Percentiles rank a stretch among this genome's conserved stretches.
Conservation (phyloP, 37 sponge, comb jelly and placozoan species). For the Agelas oroides region DNA sequence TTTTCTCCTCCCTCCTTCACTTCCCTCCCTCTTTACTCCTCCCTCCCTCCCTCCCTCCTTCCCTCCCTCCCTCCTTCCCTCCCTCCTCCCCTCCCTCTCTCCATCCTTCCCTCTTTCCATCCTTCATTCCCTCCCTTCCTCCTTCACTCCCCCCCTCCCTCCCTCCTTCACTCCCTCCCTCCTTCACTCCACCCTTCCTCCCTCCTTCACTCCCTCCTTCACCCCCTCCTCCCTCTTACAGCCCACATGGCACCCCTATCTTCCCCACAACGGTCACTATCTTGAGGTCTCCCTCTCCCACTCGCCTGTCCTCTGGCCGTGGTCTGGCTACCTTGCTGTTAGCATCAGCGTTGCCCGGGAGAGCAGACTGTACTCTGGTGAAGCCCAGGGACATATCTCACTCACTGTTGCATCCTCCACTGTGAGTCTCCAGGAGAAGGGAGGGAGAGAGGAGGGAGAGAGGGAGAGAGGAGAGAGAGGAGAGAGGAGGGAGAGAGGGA, state of each 20-base stretch:
- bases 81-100: background rate
- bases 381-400: slow-evolving; percentile 79
- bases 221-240: background rate
- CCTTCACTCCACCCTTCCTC: background rate
- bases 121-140: background rate
- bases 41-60: background rate
- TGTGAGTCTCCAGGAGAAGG: background rate
- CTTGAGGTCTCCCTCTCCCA: slow-evolving; percentile 92
- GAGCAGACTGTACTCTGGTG: slow-evolving; percentile 63
- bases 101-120: background rate
- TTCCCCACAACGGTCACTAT: slow-evolving; percentile 66
- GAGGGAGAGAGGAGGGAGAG: too few species aligned
- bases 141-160: background rate
- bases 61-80: background rate
- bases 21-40: background rate
- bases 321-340: slow-evolving; percentile 96
- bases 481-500: too few species aligned
- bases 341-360: slow-evolving; percentile 70
- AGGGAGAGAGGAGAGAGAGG: too few species aligned
- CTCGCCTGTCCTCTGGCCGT: slow-evolving; percentile 93
- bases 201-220: background rate
- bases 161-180: background rate
- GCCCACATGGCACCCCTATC: slow-evolving; percentile 92
- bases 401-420: slow-evolving; percentile 76
- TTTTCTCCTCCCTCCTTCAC: background rate